Evolutionary conservation across 1,140 invertebrate species (phyloP).

Genomic region (Drosophila sechellia): DNA sequence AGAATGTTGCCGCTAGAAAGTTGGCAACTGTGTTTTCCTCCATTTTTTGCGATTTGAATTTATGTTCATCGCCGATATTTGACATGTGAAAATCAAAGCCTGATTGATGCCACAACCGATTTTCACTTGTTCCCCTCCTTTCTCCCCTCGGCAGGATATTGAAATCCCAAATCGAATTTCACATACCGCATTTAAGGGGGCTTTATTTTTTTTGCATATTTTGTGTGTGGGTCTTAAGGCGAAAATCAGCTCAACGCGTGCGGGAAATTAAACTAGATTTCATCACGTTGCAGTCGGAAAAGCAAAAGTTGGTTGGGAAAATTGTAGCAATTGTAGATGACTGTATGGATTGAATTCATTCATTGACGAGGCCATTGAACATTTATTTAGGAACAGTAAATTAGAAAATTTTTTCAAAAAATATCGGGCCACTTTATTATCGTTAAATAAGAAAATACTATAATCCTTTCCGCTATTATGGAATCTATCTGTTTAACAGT

Average conservation of each 20-base stretch:
- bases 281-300: conserved; percentile 7
- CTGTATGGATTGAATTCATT: conserved; percentile 1
- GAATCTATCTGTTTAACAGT: background rate
- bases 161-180: conserved; percentile 34
- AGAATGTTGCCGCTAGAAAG: conserved; percentile 74
- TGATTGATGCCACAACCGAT: conserved; percentile 68
- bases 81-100: conserved; percentile 79
- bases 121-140: conserved; percentile 12
- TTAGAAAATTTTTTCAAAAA: background rate
- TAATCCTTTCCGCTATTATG: background rate
- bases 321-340: conserved; percentile 6
- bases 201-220: background rate
- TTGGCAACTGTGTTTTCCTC: conserved; percentile 47
- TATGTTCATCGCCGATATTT: conserved; percentile 60
- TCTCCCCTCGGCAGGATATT: conserved; percentile 4
- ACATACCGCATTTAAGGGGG: conserved; percentile 6
- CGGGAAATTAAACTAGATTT: conserved; percentile 50
- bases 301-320: conserved; percentile 18
- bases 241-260: conserved; percentile 51
- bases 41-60: conserved; percentile 66
- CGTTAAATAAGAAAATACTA: too few relatives aligned
- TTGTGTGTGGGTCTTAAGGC: conserved; percentile 44
- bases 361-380: too few relatives aligned
- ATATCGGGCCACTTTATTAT: too few relatives aligned
- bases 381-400: background rate